Evolutionary conservation across 2,797 vertebrate species (phyloP).

Genomic region (Myioborus miniatus): DNA sequence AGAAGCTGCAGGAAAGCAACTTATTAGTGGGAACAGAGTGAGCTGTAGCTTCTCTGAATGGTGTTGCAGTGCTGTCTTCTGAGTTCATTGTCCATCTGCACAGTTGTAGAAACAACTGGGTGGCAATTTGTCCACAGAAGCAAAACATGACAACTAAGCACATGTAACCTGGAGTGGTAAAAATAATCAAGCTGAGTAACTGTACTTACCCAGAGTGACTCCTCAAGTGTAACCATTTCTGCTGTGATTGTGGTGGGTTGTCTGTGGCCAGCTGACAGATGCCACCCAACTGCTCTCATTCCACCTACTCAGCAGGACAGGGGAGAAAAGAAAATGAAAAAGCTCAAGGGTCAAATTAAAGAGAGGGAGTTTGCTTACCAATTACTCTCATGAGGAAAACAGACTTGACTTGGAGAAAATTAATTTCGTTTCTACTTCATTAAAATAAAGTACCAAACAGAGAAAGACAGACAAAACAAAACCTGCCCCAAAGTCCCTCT

Average conservation of each 20-base stretch:
- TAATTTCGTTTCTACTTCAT: not conserved
- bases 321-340: not conserved
- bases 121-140: not conserved
- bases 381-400: not conserved
- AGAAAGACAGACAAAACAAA: not conserved
- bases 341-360: not conserved
- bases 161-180: not conserved
- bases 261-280: accelerated
- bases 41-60: not conserved
- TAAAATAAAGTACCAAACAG: not conserved
- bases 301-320: not conserved
- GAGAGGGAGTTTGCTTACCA: not conserved
- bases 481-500: not conserved
- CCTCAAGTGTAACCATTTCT: not conserved
- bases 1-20: not conserved
- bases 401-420: not conserved
- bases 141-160: not conserved
- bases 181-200: not conserved
- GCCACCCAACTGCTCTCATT: not conserved
- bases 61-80: not conserved
- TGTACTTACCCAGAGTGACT: not conserved
- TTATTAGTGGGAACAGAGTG: not conserved
- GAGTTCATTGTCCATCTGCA: not conserved
- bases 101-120: not conserved
- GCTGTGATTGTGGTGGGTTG: not conserved